Evolutionary conservation across 23 tunicate genomes (phyloP).

Genomic region (Diplosoma virens): DNA sequence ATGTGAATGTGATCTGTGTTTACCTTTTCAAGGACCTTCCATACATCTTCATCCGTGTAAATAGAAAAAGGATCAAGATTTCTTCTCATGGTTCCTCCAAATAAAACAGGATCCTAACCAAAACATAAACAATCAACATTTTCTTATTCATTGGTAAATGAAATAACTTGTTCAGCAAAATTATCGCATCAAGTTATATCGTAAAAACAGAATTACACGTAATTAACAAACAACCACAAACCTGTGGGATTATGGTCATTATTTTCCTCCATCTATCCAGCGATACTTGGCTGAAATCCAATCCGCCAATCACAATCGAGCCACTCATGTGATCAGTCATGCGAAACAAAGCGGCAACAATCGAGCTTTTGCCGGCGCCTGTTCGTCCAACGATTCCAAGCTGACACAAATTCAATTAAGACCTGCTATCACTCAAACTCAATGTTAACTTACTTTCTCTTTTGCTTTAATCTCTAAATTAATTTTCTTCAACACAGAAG

Average conservation of each 20-base stretch:
- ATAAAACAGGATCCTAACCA: slow-evolving; percentile 84
- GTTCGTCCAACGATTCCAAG: slow-evolving; percentile 86
- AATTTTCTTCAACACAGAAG: slow-evolving; percentile 47
- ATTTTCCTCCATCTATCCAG: slow-evolving; percentile 41
- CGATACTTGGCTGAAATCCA: slow-evolving; percentile 24
- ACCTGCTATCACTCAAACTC: too few species aligned
- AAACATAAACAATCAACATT: too few species aligned
- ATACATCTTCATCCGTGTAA: slow-evolving; percentile 73
- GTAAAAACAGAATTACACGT: too few species aligned
- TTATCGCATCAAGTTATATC: too few species aligned
- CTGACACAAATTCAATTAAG: too few species aligned
- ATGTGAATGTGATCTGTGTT: too few species aligned
- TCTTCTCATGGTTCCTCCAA: slow-evolving; percentile 73
- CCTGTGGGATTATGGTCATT: slow-evolving; percentile 69
- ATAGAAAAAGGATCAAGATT: slow-evolving; percentile 70
- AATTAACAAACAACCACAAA: too few species aligned
- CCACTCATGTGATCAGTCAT: slow-evolving; percentile 43
- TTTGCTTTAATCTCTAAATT: slow-evolving; percentile 34
- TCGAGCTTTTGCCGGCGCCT: slow-evolving; percentile 89
- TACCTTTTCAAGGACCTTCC: slow-evolving; percentile 82
- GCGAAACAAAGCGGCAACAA: slow-evolving; percentile 66
- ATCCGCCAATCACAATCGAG: slow-evolving; percentile 58
- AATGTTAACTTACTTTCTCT: slow-evolving; percentile 61
- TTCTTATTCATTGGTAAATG: too few species aligned
- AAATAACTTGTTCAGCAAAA: too few species aligned